Percentiles rank a stretch among this genome's conserved stretches.
phyloP scores from a whole-genome alignment of 1,140 invertebrate species.

The Drosophila melanica region DNA sequence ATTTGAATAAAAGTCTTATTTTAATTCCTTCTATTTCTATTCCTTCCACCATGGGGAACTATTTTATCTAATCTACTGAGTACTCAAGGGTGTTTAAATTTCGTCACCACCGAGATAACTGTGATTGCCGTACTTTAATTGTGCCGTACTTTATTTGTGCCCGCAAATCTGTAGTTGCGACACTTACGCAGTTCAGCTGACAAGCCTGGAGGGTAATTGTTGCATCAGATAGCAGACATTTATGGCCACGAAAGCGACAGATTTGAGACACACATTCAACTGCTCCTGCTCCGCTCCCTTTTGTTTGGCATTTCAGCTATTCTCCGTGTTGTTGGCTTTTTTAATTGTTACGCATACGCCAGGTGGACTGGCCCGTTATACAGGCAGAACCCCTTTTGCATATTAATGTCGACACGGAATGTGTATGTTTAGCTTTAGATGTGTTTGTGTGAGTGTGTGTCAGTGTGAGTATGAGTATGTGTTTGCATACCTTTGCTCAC shows the following conservation, averaged over 20 bases:
- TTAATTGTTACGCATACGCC: constrained; percentile 73
- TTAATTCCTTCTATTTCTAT: no score
- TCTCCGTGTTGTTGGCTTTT: constrained; percentile 31
- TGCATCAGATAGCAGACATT: constrained; percentile 45
- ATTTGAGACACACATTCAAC: no score
- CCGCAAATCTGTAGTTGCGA: constrained; percentile 32
- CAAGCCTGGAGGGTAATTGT: constrained; percentile 29
- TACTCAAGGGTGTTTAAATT: background rate
- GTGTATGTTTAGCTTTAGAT: background rate
- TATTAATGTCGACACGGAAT: constrained; percentile 51
- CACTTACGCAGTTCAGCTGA: constrained; percentile 2
- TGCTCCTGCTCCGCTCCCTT: background rate
- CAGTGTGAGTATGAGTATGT: constrained; percentile 4
- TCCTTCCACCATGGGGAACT: no score
- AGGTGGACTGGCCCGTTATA: constrained; percentile 32
- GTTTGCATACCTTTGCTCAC: background rate
- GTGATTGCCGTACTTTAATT: constrained; percentile 35
- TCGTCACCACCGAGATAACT: background rate
- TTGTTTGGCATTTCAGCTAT: constrained; percentile 31
- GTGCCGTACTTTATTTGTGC: constrained; percentile 57
- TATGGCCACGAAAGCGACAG: constrained; percentile 17
- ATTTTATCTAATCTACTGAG: no score
- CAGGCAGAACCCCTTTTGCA: constrained; percentile 55
- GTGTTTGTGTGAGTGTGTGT: constrained; percentile 7
- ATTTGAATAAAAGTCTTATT: no score